Conservation (phyloP, 2,113 vertebrate genomes). For the Lampris megalopsis region DNA sequence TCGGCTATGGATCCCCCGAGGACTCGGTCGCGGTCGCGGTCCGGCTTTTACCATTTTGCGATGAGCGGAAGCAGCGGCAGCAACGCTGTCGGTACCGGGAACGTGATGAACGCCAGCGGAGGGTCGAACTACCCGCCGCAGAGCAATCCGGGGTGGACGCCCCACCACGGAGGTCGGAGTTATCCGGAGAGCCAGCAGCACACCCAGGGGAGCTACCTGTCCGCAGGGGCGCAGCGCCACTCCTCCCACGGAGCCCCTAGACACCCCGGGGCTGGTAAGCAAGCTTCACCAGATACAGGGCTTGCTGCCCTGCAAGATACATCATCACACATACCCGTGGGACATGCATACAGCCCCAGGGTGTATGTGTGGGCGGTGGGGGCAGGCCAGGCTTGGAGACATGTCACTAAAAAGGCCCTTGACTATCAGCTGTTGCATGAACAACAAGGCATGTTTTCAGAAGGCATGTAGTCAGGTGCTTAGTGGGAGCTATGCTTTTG, state of each 20-base stretch:
- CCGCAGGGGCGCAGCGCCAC: constrained; percentile 76
- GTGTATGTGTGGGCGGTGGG: constrained; percentile 28
- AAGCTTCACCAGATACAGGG: constrained; percentile 38
- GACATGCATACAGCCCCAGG: constrained; percentile 31
- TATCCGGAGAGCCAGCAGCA: constrained; percentile 81
- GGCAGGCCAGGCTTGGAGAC: constrained; percentile 47
- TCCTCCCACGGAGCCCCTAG: constrained; percentile 77
- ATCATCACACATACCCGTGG: constrained; percentile 35
- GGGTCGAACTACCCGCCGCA: constrained; percentile 76
- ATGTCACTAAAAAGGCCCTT: constrained; percentile 49
- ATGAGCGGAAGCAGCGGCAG: constrained; percentile 71
- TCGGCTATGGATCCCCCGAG: constrained; percentile 83
- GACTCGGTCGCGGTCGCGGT: constrained; percentile 85
- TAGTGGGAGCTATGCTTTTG: background rate
- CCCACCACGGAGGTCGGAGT: constrained; percentile 76
- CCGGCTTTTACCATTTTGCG: constrained; percentile 84
- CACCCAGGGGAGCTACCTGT: constrained; percentile 76
- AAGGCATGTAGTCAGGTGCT: constrained; percentile 21
- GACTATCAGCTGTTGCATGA: constrained; percentile 48
- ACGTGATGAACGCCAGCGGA: constrained; percentile 69
- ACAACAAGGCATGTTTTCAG: constrained; percentile 27
- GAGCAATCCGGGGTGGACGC: constrained; percentile 76
- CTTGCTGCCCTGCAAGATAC: constrained; percentile 49
- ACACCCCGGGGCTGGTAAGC: constrained; percentile 81
- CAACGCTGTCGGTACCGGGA: constrained; percentile 71